A percentile compares a stretch with the other conserved stretches of the same genome.
Conservation (phyloP, 2,113 vertebrate genomes). For the Elachura formosa region DNA sequence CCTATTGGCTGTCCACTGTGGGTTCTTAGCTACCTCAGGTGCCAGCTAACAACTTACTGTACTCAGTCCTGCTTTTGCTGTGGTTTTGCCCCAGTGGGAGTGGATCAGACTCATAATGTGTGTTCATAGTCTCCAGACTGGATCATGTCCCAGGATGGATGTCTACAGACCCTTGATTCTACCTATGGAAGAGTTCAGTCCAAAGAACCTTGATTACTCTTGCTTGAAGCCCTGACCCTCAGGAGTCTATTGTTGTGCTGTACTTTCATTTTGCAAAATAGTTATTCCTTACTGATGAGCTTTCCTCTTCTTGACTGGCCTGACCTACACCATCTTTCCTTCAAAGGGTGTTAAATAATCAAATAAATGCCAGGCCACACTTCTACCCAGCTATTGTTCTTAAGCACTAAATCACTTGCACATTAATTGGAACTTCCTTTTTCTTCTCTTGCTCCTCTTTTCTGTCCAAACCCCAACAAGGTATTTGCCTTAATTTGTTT, state of each 20-base stretch:
- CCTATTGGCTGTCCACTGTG: background rate
- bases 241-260: background rate
- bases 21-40: background rate
- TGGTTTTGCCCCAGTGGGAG: background rate
- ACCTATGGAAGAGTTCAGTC: background rate
- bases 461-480: constrained; percentile 34
- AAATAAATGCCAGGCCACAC: constrained; percentile 46
- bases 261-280: constrained; percentile 1
- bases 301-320: background rate
- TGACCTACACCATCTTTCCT: constrained; percentile 19
- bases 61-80: background rate
- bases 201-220: background rate
- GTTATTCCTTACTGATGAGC: background rate
- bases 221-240: background rate
- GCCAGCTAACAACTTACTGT: background rate
- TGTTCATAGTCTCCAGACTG: background rate
- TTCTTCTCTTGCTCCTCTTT: constrained; percentile 41
- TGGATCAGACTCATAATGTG: background rate
- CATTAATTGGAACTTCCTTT: constrained; percentile 67
- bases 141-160: background rate
- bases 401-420: constrained; percentile 65
- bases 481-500: constrained; percentile 70
- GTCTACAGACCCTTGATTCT: background rate
- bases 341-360: constrained; percentile 63
- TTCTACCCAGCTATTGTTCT: constrained; percentile 56